These are phyloP conservation scores for Cheilosia impressa DNA, from an alignment of 2,888 invertebrate genomes.

Conservation along the genomic window DNA sequence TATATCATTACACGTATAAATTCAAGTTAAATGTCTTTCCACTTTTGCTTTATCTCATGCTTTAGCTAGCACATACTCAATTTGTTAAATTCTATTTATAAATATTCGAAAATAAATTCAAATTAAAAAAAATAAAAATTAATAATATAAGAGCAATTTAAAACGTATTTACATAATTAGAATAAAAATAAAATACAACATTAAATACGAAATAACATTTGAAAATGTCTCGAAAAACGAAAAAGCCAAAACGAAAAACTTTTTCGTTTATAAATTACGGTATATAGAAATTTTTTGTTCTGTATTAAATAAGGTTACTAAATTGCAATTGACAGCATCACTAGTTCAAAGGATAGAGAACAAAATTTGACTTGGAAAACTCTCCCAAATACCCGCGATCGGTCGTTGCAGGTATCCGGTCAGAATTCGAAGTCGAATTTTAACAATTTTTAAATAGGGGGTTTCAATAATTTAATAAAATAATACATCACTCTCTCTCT, in stretches of 20 bases:
- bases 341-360: constrained; percentile 80
- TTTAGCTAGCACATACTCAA: constrained; percentile 41
- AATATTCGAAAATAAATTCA: constrained; percentile 53
- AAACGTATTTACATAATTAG: constrained; percentile 64
- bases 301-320: constrained; percentile 57
- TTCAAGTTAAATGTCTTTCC: constrained; percentile 53
- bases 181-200: constrained; percentile 30
- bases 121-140: constrained; percentile 27
- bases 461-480: constrained; percentile 58
- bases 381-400: not conserved
- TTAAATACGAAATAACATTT: constrained; percentile 67
- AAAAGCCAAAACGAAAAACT: constrained; percentile 34
- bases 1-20: constrained; percentile 56
- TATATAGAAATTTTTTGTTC: constrained; percentile 27
- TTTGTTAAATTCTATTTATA: constrained; percentile 57
- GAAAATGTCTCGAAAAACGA: constrained; percentile 45
- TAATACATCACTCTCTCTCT: constrained; percentile 37
- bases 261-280: constrained; percentile 40
- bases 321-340: constrained; percentile 82
- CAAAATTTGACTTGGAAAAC: constrained; percentile 42
- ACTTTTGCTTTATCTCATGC: constrained; percentile 10
- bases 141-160: constrained; percentile 47
- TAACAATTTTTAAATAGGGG: constrained; percentile 34
- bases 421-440: constrained; percentile 29
- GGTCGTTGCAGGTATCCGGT: not conserved